Evolutionary conservation across 2,888 invertebrate species (phyloP).

Genomic region (Drosophila monieri): DNA sequence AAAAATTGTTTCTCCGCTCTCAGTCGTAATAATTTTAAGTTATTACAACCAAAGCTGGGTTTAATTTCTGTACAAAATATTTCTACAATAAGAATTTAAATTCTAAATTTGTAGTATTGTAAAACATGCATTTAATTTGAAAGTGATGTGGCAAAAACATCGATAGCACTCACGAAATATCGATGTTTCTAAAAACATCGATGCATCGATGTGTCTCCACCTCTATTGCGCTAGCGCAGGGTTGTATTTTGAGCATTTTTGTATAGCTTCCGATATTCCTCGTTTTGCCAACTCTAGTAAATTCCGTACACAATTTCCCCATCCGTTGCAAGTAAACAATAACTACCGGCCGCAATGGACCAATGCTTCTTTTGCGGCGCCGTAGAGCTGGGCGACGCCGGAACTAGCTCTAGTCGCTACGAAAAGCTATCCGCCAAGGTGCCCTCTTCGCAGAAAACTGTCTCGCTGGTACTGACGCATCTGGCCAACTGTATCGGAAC

Average conservation of each 20-base stretch:
- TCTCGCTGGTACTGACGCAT: constrained; percentile 77
- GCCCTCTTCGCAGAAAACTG: constrained; percentile 76
- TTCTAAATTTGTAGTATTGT: too few species aligned
- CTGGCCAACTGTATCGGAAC: constrained; percentile 80
- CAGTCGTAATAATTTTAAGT: too few species aligned
- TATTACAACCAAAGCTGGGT: too few species aligned
- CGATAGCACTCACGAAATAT: too few species aligned
- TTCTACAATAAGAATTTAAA: too few species aligned
- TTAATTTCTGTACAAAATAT: too few species aligned
- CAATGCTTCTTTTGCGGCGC: constrained; percentile 78
- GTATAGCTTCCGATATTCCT: constrained; percentile 36
- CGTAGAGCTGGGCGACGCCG: constrained; percentile 57
- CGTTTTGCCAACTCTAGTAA: constrained; percentile 41
- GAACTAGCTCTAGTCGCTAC: constrained; percentile 48
- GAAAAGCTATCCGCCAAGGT: constrained; percentile 68
- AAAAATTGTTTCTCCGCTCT: too few species aligned
- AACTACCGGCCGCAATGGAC: constrained; percentile 57
- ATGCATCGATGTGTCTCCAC: background rate
- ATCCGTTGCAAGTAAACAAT: constrained; percentile 55
- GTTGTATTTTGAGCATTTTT: constrained; percentile 34
- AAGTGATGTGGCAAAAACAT: too few species aligned
- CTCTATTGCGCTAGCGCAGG: constrained; percentile 13
- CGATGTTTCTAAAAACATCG: background rate
- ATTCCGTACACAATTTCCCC: constrained; percentile 36
- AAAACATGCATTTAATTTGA: too few species aligned